A percentile compares a stretch with the other conserved stretches of the same genome.
Conservation (phyloP, 2,888 invertebrate genomes). For the Mantis religiosa region DNA sequence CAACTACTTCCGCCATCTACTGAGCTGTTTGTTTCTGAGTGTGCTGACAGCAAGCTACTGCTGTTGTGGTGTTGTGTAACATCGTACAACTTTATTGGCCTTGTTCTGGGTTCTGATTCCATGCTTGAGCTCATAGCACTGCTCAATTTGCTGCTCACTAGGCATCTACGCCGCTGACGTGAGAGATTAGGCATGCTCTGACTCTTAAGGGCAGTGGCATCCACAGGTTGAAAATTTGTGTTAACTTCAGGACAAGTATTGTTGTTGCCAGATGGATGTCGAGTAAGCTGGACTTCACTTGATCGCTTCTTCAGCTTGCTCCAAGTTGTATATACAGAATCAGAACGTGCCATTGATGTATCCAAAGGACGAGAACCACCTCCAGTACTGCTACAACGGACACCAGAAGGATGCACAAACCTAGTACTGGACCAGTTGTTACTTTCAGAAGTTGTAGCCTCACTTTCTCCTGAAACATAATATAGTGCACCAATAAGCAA, state of each 20-base stretch:
- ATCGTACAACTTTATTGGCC: conserved; percentile 36
- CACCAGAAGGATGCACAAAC: not conserved
- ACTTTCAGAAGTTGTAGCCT: conserved; percentile 33
- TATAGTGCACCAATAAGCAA: not conserved
- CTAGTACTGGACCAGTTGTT: conserved; percentile 30
- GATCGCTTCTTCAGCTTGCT: conserved; percentile 76
- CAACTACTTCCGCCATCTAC: conserved; percentile 36
- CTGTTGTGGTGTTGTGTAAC: conserved; percentile 38
- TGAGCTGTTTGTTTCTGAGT: conserved; percentile 31
- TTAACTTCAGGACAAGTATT: conserved; percentile 48
- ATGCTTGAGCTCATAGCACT: conserved; percentile 25
- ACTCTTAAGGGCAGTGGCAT: conserved; percentile 51
- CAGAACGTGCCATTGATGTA: conserved; percentile 81
- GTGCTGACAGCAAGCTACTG: conserved; percentile 25
- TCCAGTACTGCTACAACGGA: not conserved
- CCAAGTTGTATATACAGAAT: conserved; percentile 85
- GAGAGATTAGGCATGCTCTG: conserved; percentile 75
- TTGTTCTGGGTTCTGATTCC: conserved; percentile 8
- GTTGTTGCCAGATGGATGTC: conserved; percentile 75
- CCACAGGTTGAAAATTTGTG: not conserved
- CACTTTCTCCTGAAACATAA: conserved; percentile 30
- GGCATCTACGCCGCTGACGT: conserved; percentile 6
- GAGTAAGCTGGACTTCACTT: conserved; percentile 56
- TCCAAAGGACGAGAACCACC: conserved; percentile 22
- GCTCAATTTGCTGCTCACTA: conserved; percentile 18